phyloP scores from a whole-genome alignment of 2,113 vertebrate species.

The Gallinago undulata region DNA sequence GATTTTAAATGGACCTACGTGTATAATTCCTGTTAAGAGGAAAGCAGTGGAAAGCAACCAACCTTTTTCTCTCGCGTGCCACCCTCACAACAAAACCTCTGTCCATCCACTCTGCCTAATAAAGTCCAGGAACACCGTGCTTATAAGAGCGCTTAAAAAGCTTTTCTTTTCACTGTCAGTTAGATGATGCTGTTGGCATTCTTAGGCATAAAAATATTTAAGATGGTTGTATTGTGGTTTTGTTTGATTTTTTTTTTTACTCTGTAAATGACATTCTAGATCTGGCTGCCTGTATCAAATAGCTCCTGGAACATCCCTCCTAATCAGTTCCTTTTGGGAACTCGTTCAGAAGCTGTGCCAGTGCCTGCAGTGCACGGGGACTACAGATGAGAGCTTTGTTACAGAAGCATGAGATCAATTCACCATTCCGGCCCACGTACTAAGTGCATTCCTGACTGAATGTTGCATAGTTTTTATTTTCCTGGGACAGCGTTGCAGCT shows the following conservation, averaged over 20 bases:
- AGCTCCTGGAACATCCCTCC: slow-evolving; percentile 24
- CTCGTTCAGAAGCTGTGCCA: background rate
- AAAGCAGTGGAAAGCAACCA: background rate
- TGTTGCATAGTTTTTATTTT: slow-evolving; percentile 50
- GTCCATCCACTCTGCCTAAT: background rate
- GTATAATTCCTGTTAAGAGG: background rate
- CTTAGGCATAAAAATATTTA: background rate
- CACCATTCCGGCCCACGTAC: background rate
- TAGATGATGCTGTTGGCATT: background rate
- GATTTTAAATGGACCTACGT: background rate
- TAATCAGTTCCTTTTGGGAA: slow-evolving; percentile 42
- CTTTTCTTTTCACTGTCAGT: background rate
- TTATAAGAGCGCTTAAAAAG: background rate
- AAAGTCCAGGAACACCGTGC: background rate
- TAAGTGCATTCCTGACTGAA: slow-evolving; percentile 57
- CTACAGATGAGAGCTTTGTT: slow-evolving; percentile 64
- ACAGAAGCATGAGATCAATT: slow-evolving; percentile 50
- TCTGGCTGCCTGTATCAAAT: slow-evolving; percentile 4
- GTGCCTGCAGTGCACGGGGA: background rate
- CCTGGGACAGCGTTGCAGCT: slow-evolving; percentile 43
- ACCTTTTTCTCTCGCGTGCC: background rate
- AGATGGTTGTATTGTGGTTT: background rate
- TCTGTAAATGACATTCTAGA: background rate
- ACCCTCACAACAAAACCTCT: background rate
- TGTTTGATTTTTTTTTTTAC: background rate